Evolutionary conservation across 2,797 vertebrate genomes (phyloP).

Genomic region (Gallinago stenura): DNA sequence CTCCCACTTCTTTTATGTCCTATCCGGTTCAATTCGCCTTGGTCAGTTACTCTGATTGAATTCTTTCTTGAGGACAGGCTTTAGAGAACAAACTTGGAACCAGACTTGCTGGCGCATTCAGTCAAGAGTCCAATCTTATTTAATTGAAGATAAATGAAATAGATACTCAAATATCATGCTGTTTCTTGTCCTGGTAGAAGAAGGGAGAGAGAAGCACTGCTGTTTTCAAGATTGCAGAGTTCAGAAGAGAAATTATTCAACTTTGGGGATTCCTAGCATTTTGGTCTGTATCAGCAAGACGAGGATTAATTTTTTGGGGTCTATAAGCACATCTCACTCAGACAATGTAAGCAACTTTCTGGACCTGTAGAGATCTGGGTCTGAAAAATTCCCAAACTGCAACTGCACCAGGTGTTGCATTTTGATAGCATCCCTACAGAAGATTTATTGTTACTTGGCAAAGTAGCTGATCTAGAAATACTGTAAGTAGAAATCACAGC

Average conservation of each 20-base stretch:
- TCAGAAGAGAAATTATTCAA: not conserved
- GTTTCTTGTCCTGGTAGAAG: not conserved
- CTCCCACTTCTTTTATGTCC: not conserved
- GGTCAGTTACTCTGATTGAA: slow-evolving; percentile 12
- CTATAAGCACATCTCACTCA: not conserved
- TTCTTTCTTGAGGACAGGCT: slow-evolving; percentile 24
- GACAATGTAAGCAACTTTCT: not conserved
- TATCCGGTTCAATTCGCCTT: fast-evolving
- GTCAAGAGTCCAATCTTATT: not conserved
- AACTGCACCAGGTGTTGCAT: not conserved
- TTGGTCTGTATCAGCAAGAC: not conserved
- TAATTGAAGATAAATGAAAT: slow-evolving; percentile 16
- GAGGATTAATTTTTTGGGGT: not conserved
- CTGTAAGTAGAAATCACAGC: not conserved
- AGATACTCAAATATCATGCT: not conserved
- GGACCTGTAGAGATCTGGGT: not conserved
- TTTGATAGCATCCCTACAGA: not conserved
- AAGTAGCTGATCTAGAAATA: not conserved
- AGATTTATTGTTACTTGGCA: not conserved
- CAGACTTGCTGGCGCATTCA: not conserved
- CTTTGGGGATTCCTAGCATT: not conserved
- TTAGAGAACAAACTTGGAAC: slow-evolving; percentile 31
- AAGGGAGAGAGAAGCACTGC: not conserved
- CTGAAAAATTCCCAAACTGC: not conserved
- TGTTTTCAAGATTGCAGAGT: not conserved